phyloP scores from a whole-genome alignment of 2,797 vertebrate species.

The Falco berigora region DNA sequence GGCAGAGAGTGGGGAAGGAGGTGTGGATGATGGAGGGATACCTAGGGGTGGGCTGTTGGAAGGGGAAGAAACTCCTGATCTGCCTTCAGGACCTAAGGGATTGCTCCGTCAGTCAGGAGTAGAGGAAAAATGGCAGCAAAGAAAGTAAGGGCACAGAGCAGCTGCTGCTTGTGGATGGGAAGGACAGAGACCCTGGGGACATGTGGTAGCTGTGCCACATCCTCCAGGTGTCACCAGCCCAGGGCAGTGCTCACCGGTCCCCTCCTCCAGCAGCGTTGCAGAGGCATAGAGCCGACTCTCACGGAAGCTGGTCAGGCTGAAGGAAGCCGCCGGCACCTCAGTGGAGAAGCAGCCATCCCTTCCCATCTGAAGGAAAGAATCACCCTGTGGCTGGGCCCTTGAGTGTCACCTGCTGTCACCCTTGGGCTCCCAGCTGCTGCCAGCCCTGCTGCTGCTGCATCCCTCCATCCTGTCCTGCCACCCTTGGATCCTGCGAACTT shows the following conservation, averaged over 20 bases:
- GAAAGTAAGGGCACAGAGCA: background rate
- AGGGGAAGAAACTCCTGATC: background rate
- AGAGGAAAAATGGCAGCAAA: background rate
- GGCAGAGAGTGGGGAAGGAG: background rate
- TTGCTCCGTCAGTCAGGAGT: background rate
- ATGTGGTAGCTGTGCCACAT: accelerated
- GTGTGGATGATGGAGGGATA: background rate
- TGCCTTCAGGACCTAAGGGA: background rate
- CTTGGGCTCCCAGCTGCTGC: background rate
- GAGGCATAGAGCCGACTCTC: accelerated
- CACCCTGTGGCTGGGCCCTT: background rate
- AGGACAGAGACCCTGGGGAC: background rate
- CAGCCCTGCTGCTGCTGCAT: no score
- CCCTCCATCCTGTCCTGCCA: background rate
- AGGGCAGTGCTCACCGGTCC: background rate
- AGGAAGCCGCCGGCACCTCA: background rate
- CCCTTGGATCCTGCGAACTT: background rate
- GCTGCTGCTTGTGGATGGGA: background rate
- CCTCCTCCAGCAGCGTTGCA: background rate
- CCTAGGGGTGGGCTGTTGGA: background rate
- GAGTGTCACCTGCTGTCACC: background rate
- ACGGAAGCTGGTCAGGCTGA: accelerated
- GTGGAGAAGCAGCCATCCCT: background rate
- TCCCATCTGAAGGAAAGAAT: background rate
- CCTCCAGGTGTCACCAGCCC: background rate